A percentile compares a stretch with the other conserved stretches of the same genome.
phyloP scores from a whole-genome alignment of 1,140 invertebrate species.

The Macrobrachium nipponense region DNA sequence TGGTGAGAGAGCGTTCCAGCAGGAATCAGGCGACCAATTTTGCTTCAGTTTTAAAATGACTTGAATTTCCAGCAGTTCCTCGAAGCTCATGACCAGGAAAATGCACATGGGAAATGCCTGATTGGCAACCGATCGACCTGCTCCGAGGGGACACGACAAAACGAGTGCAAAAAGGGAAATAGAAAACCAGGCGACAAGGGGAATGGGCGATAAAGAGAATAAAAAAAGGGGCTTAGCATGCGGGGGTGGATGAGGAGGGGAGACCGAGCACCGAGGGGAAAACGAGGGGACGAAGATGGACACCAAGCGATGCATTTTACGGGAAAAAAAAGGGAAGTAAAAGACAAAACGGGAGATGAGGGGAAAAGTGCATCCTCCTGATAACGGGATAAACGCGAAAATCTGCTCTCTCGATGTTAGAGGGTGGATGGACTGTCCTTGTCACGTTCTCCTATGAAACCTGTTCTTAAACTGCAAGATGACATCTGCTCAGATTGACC shows the following conservation, averaged over 20 bases:
- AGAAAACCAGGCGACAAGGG: conserved; percentile 49
- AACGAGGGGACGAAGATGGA: conserved; percentile 6
- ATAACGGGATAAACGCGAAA: too few species aligned
- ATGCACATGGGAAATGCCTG: neutral
- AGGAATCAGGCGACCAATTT: too few species aligned
- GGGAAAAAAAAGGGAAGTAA: neutral
- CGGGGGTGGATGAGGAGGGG: conserved; percentile 38
- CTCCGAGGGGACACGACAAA: conserved; percentile 31
- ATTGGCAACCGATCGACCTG: conserved; percentile 20
- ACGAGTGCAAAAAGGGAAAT: conserved; percentile 42
- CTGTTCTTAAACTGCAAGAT: too few species aligned
- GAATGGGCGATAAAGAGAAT: conserved; percentile 53
- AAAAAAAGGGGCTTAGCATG: conserved; percentile 46
- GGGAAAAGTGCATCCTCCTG: too few species aligned
- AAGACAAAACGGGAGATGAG: neutral
- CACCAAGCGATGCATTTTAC: neutral
- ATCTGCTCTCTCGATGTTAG: too few species aligned
- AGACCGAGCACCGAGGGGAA: conserved; percentile 11
- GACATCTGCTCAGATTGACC: too few species aligned
- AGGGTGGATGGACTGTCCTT: too few species aligned
- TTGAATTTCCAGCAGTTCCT: too few species aligned
- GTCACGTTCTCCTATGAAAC: too few species aligned
- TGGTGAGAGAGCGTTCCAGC: too few species aligned
- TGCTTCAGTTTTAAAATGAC: too few species aligned
- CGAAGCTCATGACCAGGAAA: too few species aligned